Evolutionary conservation across 2,113 vertebrate genomes (phyloP), one percentile per base, ranked within the genome.

Genomic region (Lophotis ruficrista): DNA sequence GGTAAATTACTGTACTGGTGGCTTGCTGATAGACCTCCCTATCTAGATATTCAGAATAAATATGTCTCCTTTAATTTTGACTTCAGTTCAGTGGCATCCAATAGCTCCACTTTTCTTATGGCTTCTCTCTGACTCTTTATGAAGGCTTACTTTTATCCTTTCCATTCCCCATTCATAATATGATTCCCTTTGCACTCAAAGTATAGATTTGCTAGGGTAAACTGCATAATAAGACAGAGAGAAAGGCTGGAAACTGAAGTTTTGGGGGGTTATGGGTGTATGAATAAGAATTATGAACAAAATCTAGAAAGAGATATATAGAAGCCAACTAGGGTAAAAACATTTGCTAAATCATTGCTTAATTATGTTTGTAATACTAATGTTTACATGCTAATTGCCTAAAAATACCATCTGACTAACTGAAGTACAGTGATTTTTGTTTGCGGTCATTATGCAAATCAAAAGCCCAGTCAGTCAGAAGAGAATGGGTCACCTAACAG

Each of bases 281-380:
- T 27, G 9, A 65, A 3, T 81, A 77, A 69, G 14, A 92, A 66
- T 62, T 80, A 64, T 33, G 35, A 89, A 64, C 21, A 21, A 93
- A 78, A 43, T 64, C 12, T 62, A 78, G 60, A 78, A 79, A 69
- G 31, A 86, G 22, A 31, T 68, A 12, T 60, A 37, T 62, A 48
- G 60, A 92, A 93, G 51, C 16, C 20, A 89, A 48, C 11, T 13
- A 73, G 18, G 22, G 33, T 62, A 68, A 82, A 93, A 94, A 38
- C 25, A 45, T 82, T 89, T 91, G 33, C 60, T 76, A 94, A 90
- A 77, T 89, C 72, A 71, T 89, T 91, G 31, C 69, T 94, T 82
- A 92, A 95, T 93, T 61, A 28, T 89, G 58, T 73, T 93, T 84
- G 57, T 92, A 83, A 87, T 92, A 76, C 43, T 84, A 87, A 95